Percentiles rank a stretch among this genome's conserved stretches.
Conservation (phyloP, 2,888 invertebrate species). For the Dexiosoma caninum region DNA sequence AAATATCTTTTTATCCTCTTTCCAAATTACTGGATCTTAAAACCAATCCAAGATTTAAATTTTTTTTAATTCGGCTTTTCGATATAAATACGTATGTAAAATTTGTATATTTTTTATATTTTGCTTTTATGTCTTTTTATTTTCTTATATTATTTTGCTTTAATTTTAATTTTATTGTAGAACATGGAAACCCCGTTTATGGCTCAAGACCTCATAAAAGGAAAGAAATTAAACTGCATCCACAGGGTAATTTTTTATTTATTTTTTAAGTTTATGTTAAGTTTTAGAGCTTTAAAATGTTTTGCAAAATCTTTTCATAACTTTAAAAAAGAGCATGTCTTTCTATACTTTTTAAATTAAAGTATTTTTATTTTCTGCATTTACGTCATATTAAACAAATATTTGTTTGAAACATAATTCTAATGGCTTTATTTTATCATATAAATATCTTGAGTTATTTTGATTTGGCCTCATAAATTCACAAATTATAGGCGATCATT, state of each 20-base stretch:
- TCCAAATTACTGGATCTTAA: constrained; percentile 44
- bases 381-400: no score
- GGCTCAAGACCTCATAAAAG: constrained; percentile 76
- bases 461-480: no score
- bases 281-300: constrained; percentile 12
- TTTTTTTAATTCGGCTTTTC: constrained; percentile 33
- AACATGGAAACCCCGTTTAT: constrained; percentile 76
- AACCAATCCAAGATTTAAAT: constrained; percentile 45
- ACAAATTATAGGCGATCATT: no score
- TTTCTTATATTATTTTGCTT: constrained; percentile 45
- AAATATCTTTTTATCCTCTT: not conserved
- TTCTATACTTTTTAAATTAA: no score
- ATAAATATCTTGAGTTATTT: no score
- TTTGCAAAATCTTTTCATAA: constrained; percentile 9
- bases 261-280: constrained; percentile 23
- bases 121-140: constrained; percentile 47
- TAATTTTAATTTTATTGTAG: constrained; percentile 67
- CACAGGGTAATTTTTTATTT: constrained; percentile 73
- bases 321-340: constrained; percentile 35
- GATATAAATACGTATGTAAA: not conserved
- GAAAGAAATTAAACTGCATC: constrained; percentile 77
- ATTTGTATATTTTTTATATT: constrained; percentile 29
- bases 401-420: not conserved
- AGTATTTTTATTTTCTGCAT: no score
- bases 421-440: not conserved